These are phyloP conservation scores for Nomada ferruginata DNA, from an alignment of 2,888 invertebrate species.

Conservation along the genomic window DNA sequence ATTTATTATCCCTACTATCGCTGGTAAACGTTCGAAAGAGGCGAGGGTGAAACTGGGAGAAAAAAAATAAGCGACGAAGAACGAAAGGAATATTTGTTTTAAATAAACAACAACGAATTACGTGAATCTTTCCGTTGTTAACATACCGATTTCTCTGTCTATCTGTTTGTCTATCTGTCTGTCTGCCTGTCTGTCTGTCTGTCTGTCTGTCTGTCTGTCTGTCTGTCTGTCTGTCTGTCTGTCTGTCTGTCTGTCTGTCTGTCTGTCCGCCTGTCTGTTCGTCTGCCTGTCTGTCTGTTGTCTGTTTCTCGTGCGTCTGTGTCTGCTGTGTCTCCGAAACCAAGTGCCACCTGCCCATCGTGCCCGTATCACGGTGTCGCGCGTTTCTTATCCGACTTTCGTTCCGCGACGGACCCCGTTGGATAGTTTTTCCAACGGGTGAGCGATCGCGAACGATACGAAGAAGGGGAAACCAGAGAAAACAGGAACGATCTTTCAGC, in stretches of 20 bases:
- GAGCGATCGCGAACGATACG: background rate
- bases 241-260: constrained; percentile 71
- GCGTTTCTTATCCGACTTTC: constrained; percentile 22
- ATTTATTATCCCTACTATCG: constrained; percentile 61
- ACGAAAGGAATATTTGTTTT: constrained; percentile 70
- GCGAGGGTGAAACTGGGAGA: background rate
- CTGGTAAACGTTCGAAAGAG: constrained; percentile 10
- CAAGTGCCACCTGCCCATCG: constrained; percentile 72
- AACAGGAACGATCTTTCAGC: background rate
- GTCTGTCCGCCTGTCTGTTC: constrained; percentile 67
- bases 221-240: constrained; percentile 59
- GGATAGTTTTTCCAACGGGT: background rate
- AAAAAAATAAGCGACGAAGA: background rate
- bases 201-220: constrained; percentile 66
- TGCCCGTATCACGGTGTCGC: constrained; percentile 46
- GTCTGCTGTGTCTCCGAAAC: constrained; percentile 62
- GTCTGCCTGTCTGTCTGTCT: constrained; percentile 71
- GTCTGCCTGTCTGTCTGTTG: constrained; percentile 63
- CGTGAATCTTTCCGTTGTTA: constrained; percentile 72
- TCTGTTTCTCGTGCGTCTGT: constrained; percentile 67
- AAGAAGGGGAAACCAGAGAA: background rate
- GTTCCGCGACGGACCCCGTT: constrained; percentile 37
- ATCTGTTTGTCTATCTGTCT: constrained; percentile 70
- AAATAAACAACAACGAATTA: constrained; percentile 81
- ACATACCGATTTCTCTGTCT: constrained; percentile 75